These are phyloP conservation scores for Podarcis raffonei DNA, from an alignment of 2,113 vertebrate species.

Conservation along the genomic window DNA sequence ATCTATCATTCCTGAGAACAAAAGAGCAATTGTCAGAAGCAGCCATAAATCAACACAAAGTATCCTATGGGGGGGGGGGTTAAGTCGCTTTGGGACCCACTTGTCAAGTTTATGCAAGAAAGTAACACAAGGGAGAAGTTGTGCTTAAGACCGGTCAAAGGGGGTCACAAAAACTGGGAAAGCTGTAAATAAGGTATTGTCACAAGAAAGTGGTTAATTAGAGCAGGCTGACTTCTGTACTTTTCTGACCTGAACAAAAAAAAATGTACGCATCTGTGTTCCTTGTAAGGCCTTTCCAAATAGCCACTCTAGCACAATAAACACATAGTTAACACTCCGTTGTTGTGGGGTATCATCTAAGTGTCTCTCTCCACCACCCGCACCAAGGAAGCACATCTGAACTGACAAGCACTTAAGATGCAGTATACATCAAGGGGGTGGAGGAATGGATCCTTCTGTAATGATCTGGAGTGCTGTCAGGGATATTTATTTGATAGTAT, in stretches of 20 bases:
- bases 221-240: background rate
- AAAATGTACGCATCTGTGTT: background rate
- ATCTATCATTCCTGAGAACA: conserved; percentile 82
- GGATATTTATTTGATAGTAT: background rate
- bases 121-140: conserved; percentile 3
- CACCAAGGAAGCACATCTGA: background rate
- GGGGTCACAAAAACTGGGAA: background rate
- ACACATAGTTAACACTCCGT: background rate
- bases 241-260: conserved; percentile 7
- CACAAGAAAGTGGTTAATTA: conserved; percentile 3
- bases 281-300: background rate
- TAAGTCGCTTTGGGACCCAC: conserved; percentile 11
- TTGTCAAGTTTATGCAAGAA: conserved; percentile 17
- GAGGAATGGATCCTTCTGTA: background rate
- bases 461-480: background rate
- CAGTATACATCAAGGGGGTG: background rate
- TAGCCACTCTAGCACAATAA: background rate
- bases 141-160: conserved; percentile 29
- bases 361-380: background rate
- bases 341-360: background rate
- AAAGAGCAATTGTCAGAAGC: conserved; percentile 42
- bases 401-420: background rate
- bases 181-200: conserved; percentile 3
- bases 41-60: conserved; percentile 3
- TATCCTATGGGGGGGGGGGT: background rate